Evolutionary conservation across 30 jellyfish, hydroid and myxozoan species (phyloP).

Genomic region (Hydractinia echinata): DNA sequence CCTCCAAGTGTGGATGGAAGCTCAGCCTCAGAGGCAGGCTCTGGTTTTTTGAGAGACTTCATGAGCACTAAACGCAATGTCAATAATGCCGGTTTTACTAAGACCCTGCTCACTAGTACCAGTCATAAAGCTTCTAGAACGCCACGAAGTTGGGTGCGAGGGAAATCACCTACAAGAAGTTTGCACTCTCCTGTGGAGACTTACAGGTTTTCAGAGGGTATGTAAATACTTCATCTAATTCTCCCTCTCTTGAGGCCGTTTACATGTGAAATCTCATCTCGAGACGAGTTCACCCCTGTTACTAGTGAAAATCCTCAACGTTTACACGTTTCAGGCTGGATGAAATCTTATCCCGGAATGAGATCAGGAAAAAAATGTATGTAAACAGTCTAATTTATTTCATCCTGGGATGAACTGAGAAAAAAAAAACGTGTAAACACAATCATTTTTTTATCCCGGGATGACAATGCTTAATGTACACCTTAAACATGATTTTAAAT

Average conservation of each 20-base stretch:
- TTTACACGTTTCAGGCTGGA: too few species aligned
- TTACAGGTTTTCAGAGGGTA: neutral
- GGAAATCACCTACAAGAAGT: neutral
- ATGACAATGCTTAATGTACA: too few species aligned
- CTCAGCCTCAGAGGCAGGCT: neutral
- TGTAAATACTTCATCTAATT: neutral
- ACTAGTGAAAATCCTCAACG: too few species aligned
- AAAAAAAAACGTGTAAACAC: too few species aligned
- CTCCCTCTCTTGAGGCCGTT: neutral
- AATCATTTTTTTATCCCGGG: too few species aligned
- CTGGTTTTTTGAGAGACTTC: constrained; percentile 12
- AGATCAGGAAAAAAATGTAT: too few species aligned
- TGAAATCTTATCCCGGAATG: too few species aligned
- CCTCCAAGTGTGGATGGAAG: neutral
- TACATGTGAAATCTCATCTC: too few species aligned
- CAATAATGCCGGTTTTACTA: neutral
- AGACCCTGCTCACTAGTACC: neutral
- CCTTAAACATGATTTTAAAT: too few species aligned
- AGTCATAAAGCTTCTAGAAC: neutral
- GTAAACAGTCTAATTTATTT: too few species aligned
- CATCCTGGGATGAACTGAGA: too few species aligned
- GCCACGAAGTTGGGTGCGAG: constrained; percentile 20
- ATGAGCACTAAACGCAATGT: neutral
- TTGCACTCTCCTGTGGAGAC: neutral
- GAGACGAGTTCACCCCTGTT: too few species aligned